These are phyloP conservation scores for Eupsilia transversa DNA, from an alignment of 2,888 invertebrate species.

Conservation along the genomic window DNA sequence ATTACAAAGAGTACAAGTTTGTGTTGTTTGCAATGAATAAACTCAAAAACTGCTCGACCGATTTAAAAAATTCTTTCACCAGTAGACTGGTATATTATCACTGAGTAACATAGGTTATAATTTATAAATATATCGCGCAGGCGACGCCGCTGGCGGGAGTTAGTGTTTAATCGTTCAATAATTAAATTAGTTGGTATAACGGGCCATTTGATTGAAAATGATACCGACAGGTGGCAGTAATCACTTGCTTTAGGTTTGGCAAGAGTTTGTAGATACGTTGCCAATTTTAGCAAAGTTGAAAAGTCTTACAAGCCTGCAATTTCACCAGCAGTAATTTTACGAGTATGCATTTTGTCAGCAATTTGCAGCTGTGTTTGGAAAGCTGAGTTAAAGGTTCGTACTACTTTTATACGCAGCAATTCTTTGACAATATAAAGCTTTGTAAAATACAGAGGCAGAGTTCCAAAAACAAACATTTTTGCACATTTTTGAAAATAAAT, in stretches of 20 bases:
- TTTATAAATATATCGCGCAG: too few relatives aligned
- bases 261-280: background rate
- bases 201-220: too few relatives aligned
- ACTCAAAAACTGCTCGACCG: too few relatives aligned
- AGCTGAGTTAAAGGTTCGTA: background rate
- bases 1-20: too few relatives aligned
- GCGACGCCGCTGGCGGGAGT: too few relatives aligned
- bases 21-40: too few relatives aligned
- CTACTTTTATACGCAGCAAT: background rate
- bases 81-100: too few relatives aligned
- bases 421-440: conserved; percentile 21
- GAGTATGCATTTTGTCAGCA: background rate
- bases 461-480: conserved; percentile 26
- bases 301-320: background rate
- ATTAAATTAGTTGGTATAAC: background rate
- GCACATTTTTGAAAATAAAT: conserved; percentile 19
- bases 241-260: background rate
- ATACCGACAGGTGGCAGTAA: background rate
- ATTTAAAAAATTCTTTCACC: too few relatives aligned
- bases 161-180: background rate
- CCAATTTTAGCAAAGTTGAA: background rate
- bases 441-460: background rate
- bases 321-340: background rate
- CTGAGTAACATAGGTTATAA: too few relatives aligned
- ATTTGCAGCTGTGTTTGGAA: background rate